phyloP scores from a whole-genome alignment of 2,797 vertebrate genomes.

The Dendrocincla tyrannina region DNA sequence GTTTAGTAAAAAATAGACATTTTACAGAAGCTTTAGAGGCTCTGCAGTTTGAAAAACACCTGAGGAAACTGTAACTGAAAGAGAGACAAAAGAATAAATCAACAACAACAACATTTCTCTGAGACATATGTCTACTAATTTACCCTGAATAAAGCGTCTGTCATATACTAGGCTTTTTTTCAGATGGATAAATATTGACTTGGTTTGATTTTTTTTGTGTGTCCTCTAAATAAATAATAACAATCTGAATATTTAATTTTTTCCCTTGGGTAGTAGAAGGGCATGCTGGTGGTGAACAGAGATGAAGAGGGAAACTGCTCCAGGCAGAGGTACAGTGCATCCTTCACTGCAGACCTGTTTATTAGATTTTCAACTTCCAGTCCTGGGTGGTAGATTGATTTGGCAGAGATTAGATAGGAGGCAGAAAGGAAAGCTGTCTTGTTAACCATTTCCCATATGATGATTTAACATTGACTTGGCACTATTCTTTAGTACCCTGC shows the following conservation, averaged over 20 bases:
- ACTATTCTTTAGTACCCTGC: constrained; percentile 13
- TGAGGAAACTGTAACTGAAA: constrained; percentile 57
- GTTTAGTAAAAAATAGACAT: constrained; percentile 34
- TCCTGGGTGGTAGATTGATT: constrained; percentile 45
- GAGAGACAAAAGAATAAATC: constrained; percentile 63
- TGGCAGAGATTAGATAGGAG: constrained; percentile 41
- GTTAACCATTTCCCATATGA: constrained; percentile 50
- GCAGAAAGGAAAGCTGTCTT: constrained; percentile 52
- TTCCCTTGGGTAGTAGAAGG: constrained; percentile 32
- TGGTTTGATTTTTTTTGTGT: constrained; percentile 23
- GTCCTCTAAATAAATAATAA: constrained; percentile 63
- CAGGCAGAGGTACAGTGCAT: not conserved
- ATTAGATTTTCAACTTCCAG: constrained; percentile 48
- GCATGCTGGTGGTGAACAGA: constrained; percentile 1
- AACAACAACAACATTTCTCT: constrained; percentile 40
- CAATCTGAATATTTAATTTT: constrained; percentile 62
- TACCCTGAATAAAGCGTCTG: constrained; percentile 31
- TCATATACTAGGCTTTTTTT: constrained; percentile 26
- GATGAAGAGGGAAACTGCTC: constrained; percentile 30
- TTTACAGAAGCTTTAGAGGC: constrained; percentile 39
- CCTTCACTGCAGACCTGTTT: constrained; percentile 8
- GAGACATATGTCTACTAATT: constrained; percentile 51
- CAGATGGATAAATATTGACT: constrained; percentile 62
- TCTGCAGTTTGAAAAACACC: constrained; percentile 40
- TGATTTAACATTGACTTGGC: constrained; percentile 51